Evolutionary conservation across 2,888 invertebrate species (phyloP).

Genomic region (Ormyrus labotus): DNA sequence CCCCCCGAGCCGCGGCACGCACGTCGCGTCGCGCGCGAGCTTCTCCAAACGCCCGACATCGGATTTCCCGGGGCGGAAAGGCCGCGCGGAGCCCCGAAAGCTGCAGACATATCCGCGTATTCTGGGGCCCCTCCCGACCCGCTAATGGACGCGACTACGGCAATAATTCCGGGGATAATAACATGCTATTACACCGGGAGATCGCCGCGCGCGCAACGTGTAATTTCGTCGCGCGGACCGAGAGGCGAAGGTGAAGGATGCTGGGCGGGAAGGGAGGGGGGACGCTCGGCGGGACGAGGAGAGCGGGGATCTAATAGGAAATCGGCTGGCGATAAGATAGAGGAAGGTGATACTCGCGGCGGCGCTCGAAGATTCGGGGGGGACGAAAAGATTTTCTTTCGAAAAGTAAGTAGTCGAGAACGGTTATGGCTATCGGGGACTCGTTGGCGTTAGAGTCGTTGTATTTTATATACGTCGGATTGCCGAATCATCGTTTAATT

Average conservation of each 20-base stretch:
- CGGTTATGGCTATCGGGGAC: too few species aligned
- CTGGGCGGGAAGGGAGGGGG: background rate
- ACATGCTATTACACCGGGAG: conserved; percentile 66
- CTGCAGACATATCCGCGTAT: too few species aligned
- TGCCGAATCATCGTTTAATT: too few species aligned
- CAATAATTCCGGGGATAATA: conserved; percentile 71
- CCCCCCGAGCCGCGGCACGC: background rate
- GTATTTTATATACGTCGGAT: too few species aligned
- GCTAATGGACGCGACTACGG: conserved; percentile 68
- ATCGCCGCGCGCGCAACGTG: conserved; percentile 62
- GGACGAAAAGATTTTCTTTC: too few species aligned
- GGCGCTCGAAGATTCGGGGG: background rate
- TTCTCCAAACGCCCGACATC: conserved; percentile 24
- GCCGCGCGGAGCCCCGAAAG: too few species aligned
- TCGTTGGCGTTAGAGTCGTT: too few species aligned
- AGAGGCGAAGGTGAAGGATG: conserved; percentile 13
- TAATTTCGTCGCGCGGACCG: conserved; percentile 67
- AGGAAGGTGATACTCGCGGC: background rate
- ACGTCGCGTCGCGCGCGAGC: background rate
- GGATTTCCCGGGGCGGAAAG: conserved; percentile 2
- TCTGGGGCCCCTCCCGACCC: conserved; percentile 30
- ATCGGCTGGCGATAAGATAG: conserved; percentile 45
- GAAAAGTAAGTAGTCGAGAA: too few species aligned
- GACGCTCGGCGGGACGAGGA: background rate
- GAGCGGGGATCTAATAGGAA: conserved; percentile 15